A percentile compares a stretch with the other conserved stretches of the same genome.
phyloP scores from a whole-genome alignment of 1,140 invertebrate genomes.

The Drosophila ohnishii region DNA sequence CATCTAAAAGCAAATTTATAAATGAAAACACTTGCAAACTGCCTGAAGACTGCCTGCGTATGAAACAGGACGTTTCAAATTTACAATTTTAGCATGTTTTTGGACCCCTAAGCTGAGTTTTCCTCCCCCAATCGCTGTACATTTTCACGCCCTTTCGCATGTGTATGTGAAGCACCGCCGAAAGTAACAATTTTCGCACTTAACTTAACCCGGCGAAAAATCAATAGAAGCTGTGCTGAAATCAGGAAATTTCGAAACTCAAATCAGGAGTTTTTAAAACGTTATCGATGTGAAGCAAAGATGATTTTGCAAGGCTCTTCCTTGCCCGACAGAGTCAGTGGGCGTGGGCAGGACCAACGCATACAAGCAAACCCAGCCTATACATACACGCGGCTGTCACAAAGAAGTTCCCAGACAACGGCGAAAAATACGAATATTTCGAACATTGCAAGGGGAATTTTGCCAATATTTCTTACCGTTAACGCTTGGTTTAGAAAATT shows the following conservation, averaged over 20 bases:
- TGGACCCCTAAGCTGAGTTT: background rate
- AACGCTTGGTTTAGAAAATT: constrained; percentile 3
- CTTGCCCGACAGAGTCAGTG: constrained; percentile 14
- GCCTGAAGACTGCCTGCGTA: background rate
- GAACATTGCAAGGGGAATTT: background rate
- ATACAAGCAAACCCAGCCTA: constrained; percentile 33
- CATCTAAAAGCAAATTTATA: constrained; percentile 54
- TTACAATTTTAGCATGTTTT: background rate
- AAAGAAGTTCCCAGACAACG: constrained; percentile 53
- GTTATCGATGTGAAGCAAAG: background rate
- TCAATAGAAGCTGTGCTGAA: constrained; percentile 59
- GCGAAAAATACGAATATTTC: constrained; percentile 30
- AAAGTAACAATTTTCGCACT: constrained; percentile 62
- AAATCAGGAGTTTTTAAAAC: background rate
- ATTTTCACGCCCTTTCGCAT: constrained; percentile 59
- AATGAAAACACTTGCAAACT: constrained; percentile 49
- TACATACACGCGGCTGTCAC: constrained; percentile 39
- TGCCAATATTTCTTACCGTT: constrained; percentile 30
- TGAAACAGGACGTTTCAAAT: background rate
- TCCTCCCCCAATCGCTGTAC: background rate
- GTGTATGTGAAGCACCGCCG: constrained; percentile 30
- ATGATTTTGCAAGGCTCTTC: background rate
- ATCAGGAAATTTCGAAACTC: background rate
- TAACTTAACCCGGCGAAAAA: constrained; percentile 56
- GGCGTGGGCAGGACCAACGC: constrained; percentile 48